phyloP scores from a whole-genome alignment of 2,113 vertebrate species.

The Spermophilus dauricus region DNA sequence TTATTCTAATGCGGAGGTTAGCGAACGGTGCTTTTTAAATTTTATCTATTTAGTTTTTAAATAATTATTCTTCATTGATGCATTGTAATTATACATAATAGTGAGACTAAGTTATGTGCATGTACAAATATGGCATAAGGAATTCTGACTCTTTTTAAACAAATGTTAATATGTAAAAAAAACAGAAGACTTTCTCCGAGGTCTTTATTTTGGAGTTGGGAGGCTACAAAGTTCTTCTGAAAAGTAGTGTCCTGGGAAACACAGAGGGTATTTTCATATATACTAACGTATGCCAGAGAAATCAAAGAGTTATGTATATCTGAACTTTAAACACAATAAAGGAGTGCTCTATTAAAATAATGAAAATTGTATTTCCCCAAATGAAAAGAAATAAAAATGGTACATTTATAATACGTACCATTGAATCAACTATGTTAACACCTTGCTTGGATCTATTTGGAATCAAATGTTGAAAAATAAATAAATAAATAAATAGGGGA shows the following conservation, averaged over 20 bases:
- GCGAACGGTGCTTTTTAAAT: neutral
- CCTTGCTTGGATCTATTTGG: neutral
- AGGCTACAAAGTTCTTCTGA: neutral
- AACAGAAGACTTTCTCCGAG: neutral
- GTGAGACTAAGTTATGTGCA: too few relatives aligned
- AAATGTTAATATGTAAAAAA: too few relatives aligned
- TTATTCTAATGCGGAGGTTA: neutral
- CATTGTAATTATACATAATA: too few relatives aligned
- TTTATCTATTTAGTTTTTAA: too few relatives aligned
- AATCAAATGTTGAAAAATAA: conserved; percentile 39
- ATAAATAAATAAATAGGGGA: neutral
- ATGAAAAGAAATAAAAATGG: conserved; percentile 10
- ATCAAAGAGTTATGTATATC: neutral
- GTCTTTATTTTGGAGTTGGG: neutral
- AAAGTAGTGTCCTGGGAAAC: neutral
- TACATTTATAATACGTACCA: neutral
- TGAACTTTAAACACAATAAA: conserved; percentile 36
- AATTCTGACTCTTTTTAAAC: too few relatives aligned
- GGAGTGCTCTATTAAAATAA: neutral
- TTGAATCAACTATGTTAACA: neutral
- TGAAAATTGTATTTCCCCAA: conserved; percentile 18
- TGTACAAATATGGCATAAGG: too few relatives aligned
- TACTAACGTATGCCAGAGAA: neutral
- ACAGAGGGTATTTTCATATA: neutral
- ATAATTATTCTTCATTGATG: too few relatives aligned